A percentile compares a stretch with the other conserved stretches of the same genome.
These are phyloP conservation scores for Anoplopoma fimbria DNA, from an alignment of 2,113 vertebrate species.

Conservation along the genomic window DNA sequence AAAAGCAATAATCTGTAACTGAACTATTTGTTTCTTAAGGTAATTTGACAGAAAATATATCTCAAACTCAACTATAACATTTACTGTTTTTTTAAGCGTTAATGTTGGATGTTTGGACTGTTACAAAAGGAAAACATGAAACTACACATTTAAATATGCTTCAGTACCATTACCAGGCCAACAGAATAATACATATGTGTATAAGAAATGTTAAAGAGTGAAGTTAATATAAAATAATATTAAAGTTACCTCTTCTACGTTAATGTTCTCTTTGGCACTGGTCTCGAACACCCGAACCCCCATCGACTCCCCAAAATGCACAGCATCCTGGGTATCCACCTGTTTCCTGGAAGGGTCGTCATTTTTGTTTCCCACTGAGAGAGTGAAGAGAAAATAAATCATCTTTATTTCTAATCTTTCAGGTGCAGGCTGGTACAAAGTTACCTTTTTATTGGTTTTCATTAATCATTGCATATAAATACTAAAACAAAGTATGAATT, in stretches of 20 bases:
- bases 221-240: not conserved
- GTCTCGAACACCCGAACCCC: constrained; percentile 87
- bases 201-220: no score
- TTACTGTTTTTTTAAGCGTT: no score
- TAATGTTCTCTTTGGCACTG: constrained; percentile 89
- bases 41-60: no score
- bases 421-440: not conserved
- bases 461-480: not conserved
- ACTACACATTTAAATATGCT: no score
- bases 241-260: constrained; percentile 86
- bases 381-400: not conserved
- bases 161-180: no score
- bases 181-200: not conserved
- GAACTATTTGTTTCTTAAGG: no score
- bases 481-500: not conserved
- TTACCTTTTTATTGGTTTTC: not conserved
- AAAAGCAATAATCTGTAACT: no score
- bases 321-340: constrained; percentile 85
- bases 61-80: no score
- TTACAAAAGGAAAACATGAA: no score
- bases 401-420: not conserved
- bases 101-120: no score
- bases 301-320: constrained; percentile 86
- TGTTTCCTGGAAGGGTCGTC: constrained; percentile 84
- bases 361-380: constrained; percentile 88